Evolutionary conservation across 1,140 invertebrate genomes (phyloP).

Genomic region (Papilio machaon): DNA sequence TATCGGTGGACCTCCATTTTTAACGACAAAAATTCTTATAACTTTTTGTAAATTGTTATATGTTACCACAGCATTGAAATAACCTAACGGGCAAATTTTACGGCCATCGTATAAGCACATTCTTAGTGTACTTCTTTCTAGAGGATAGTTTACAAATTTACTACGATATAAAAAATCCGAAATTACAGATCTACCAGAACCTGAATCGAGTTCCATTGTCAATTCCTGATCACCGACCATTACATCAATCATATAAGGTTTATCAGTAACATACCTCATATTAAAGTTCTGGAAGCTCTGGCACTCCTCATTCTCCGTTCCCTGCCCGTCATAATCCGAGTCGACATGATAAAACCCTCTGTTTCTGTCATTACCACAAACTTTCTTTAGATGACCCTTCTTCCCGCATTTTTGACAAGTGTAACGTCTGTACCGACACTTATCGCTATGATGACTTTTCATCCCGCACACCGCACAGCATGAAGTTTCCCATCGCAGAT

Average conservation of each 20-base stretch:
- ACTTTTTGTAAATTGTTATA: no score
- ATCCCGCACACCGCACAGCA: no score
- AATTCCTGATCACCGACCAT: background rate
- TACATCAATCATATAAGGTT: background rate
- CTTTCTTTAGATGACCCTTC: constrained; percentile 41
- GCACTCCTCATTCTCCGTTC: no score
- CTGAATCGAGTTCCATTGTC: background rate
- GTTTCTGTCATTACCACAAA: no score
- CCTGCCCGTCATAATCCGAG: no score
- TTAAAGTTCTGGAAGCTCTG: no score
- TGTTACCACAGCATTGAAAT: background rate
- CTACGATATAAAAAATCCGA: background rate
- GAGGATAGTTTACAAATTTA: background rate
- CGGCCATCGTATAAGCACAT: background rate
- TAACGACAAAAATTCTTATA: no score
- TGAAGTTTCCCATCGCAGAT: no score
- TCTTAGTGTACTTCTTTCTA: background rate
- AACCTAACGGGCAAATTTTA: background rate
- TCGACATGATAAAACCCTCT: no score
- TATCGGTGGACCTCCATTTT: background rate
- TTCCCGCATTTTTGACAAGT: constrained; percentile 42
- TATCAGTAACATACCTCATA: no score
- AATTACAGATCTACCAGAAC: constrained; percentile 1
- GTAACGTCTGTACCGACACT: constrained; percentile 43
- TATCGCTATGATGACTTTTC: constrained; percentile 37